These are phyloP conservation scores for Parotia lawesii DNA, from an alignment of 2,113 vertebrate species.

Conservation along the genomic window DNA sequence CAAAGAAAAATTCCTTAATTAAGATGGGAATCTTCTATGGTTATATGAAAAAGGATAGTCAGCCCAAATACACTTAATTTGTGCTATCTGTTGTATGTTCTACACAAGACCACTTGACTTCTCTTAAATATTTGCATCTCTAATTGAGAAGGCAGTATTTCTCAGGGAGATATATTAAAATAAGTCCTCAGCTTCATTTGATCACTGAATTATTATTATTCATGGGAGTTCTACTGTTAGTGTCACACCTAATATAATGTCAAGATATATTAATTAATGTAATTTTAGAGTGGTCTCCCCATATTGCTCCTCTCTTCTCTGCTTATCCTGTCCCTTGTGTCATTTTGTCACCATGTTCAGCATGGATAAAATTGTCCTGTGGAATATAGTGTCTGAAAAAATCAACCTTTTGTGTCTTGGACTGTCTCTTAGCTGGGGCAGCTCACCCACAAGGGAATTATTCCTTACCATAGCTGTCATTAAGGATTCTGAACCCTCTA, in stretches of 20 bases:
- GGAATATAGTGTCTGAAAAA: not conserved
- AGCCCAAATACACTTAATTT: not conserved
- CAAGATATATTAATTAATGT: conserved; percentile 11
- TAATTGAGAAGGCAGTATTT: not conserved
- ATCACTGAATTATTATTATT: conserved; percentile 20
- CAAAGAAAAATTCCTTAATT: not conserved
- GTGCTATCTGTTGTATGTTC: not conserved
- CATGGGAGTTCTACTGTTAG: not conserved
- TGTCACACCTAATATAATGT: not conserved
- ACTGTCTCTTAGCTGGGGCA: not conserved
- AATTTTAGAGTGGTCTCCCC: conserved; percentile 5
- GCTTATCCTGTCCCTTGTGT: not conserved
- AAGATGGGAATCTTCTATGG: not conserved
- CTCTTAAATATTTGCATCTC: not conserved
- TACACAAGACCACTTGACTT: not conserved
- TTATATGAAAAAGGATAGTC: not conserved
- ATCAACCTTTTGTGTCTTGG: not conserved
- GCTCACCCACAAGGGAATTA: not conserved
- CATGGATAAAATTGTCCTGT: not conserved
- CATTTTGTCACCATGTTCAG: conserved; percentile 14
- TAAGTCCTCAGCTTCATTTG: not conserved
- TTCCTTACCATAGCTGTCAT: not conserved
- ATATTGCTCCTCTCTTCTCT: not conserved
- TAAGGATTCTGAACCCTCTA: not conserved
- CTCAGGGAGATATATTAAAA: not conserved